Evolutionary conservation across 2,797 vertebrate species (phyloP).

Genomic region (Bovichtus diacanthus): DNA sequence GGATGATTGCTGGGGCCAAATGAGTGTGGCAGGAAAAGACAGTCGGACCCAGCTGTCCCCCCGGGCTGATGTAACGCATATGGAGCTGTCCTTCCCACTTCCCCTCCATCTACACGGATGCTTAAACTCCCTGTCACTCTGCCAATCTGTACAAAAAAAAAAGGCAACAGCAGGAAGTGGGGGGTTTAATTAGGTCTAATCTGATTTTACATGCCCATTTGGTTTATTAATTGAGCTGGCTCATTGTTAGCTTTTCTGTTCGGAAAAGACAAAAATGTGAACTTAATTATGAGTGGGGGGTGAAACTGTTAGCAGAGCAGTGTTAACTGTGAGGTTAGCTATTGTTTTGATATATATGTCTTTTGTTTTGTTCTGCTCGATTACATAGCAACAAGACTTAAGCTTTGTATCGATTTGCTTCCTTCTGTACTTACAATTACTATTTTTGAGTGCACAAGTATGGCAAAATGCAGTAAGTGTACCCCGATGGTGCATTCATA

Average conservation of each 20-base stretch:
- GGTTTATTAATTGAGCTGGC: slow-evolving; percentile 69
- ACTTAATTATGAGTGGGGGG: slow-evolving; percentile 10
- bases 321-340: neutral
- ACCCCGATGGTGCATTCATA: no score
- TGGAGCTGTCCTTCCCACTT: slow-evolving; percentile 82
- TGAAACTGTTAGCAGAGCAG: slow-evolving; percentile 4
- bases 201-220: slow-evolving; percentile 74
- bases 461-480: no score
- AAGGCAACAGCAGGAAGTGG: slow-evolving; percentile 55
- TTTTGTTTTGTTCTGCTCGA: neutral
- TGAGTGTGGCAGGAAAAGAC: slow-evolving; percentile 85
- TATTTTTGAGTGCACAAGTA: no score
- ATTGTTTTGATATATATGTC: neutral
- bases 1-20: slow-evolving; percentile 82
- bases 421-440: no score
- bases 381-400: neutral
- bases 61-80: slow-evolving; percentile 78
- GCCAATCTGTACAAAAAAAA: slow-evolving; percentile 60
- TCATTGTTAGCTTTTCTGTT: slow-evolving; percentile 46
- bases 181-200: slow-evolving; percentile 71
- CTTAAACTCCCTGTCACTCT: slow-evolving; percentile 73
- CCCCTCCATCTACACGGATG: slow-evolving; percentile 67
- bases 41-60: slow-evolving; percentile 70
- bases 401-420: no score
- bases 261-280: slow-evolving; percentile 39